Conservation (phyloP, 2,888 invertebrate genomes). For the Dasysyrphus albostriatus region DNA sequence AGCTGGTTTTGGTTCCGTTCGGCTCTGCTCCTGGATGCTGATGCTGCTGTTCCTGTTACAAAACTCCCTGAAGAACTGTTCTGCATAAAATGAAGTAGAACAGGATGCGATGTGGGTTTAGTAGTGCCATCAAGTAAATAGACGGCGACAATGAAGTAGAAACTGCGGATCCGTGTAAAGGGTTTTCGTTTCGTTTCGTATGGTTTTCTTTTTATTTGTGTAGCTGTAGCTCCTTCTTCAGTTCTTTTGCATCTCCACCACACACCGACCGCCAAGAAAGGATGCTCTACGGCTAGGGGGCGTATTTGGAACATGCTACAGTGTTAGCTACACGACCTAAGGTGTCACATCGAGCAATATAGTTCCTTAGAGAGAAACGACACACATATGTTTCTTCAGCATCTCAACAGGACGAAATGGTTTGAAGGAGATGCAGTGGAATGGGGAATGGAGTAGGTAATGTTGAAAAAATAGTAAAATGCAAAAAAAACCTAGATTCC, state of each 20-base stretch:
- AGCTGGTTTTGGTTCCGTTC: slow-evolving; percentile 2
- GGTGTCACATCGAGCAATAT: slow-evolving; percentile 59
- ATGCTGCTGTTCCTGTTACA: slow-evolving; percentile 17
- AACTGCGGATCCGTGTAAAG: slow-evolving; percentile 73
- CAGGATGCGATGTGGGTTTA: slow-evolving; percentile 74
- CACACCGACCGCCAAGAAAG: slow-evolving; percentile 16
- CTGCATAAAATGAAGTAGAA: slow-evolving; percentile 74
- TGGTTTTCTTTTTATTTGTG: not conserved
- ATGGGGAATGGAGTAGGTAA: not conserved
- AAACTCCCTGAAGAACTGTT: slow-evolving; percentile 69
- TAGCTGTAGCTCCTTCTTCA: slow-evolving; percentile 18
- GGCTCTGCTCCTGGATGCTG: not conserved
- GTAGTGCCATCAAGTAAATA: slow-evolving; percentile 76
- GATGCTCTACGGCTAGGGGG: slow-evolving; percentile 17
- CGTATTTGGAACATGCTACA: slow-evolving; percentile 47
- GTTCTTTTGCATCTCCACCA: slow-evolving; percentile 29
- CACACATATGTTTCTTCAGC: slow-evolving; percentile 37
- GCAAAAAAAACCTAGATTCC: slow-evolving; percentile 21
- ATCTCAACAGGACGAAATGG: slow-evolving; percentile 15
- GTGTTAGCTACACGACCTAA: slow-evolving; percentile 54
- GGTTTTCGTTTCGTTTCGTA: slow-evolving; percentile 28
- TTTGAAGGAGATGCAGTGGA: not conserved
- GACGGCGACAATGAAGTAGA: slow-evolving; percentile 75
- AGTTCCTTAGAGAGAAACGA: slow-evolving; percentile 45
- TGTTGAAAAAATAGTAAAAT: slow-evolving; percentile 25